A percentile compares a stretch with the other conserved stretches of the same genome.
Conservation (phyloP, 2,797 vertebrate genomes). For the Anguilla obscura region DNA sequence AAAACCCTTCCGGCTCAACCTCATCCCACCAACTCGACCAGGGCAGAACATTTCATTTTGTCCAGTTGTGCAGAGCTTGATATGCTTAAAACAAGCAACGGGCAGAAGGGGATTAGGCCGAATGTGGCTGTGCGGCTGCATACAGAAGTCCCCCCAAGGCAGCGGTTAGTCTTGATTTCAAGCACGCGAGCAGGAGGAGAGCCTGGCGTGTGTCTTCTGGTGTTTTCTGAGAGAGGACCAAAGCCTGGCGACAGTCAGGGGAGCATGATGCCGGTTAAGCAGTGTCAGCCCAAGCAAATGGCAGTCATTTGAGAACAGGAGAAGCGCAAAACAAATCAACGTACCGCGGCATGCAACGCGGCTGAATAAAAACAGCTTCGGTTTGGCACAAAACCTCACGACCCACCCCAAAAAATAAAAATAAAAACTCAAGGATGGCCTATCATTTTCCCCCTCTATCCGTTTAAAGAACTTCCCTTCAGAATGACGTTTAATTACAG, state of each 20-base stretch:
- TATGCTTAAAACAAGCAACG: slow-evolving; percentile 14
- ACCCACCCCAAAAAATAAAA: no score
- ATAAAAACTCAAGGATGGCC: not conserved
- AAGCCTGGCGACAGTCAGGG: slow-evolving; percentile 10
- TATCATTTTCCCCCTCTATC: not conserved
- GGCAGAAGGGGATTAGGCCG: not conserved
- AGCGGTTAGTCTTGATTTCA: slow-evolving; percentile 13
- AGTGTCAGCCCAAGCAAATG: slow-evolving; percentile 6
- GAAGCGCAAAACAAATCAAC: not conserved
- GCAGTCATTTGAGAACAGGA: not conserved
- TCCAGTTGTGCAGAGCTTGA: slow-evolving; percentile 25
- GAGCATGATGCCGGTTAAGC: not conserved
- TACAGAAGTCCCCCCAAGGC: not conserved
- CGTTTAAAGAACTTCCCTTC: not conserved
- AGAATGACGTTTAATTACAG: not conserved
- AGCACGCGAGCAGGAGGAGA: slow-evolving; percentile 15
- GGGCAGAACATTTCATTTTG: slow-evolving; percentile 15
- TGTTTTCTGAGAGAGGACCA: not conserved
- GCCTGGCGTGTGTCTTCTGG: not conserved
- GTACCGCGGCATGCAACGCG: not conserved
- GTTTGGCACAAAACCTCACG: not conserved
- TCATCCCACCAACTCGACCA: not conserved
- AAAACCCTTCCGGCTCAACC: slow-evolving; percentile 7
- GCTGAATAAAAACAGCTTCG: not conserved
- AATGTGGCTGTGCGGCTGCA: not conserved